Evolutionary conservation across 1,140 invertebrate genomes (phyloP).

Genomic region (Gryon sp.): DNA sequence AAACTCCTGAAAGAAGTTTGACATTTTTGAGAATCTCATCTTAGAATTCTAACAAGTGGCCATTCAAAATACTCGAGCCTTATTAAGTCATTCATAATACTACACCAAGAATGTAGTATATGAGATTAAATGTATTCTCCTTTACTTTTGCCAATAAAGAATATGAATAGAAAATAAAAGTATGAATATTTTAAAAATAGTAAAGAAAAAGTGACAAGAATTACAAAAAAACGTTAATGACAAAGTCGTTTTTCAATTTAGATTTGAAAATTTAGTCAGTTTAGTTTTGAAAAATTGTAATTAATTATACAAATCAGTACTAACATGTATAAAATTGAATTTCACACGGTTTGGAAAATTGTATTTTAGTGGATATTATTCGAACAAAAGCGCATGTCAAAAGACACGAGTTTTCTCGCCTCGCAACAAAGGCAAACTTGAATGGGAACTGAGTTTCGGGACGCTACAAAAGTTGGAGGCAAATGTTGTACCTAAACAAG

Average conservation of each 20-base stretch:
- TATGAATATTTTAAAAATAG: too few relatives aligned
- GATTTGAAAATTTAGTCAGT: too few relatives aligned
- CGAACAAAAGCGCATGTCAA: constrained; percentile 22
- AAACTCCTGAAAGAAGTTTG: constrained; percentile 36
- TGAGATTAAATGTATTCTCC: too few relatives aligned
- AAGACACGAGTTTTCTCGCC: constrained; percentile 38
- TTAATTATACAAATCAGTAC: too few relatives aligned
- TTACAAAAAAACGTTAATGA: too few relatives aligned
- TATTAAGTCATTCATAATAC: constrained; percentile 48
- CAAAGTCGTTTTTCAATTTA: too few relatives aligned
- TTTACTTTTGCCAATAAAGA: too few relatives aligned
- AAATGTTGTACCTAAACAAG: constrained; percentile 40
- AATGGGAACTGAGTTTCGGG: constrained; percentile 19
- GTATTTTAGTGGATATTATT: neutral
- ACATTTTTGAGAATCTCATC: constrained; percentile 41
- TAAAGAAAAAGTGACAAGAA: too few relatives aligned
- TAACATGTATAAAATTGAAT: neutral
- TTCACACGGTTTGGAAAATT: constrained; percentile 9
- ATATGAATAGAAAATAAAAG: too few relatives aligned
- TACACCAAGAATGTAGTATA: constrained; percentile 1
- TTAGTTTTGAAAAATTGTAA: too few relatives aligned
- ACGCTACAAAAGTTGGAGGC: constrained; percentile 5
- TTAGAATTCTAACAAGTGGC: constrained; percentile 52
- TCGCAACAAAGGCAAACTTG: constrained; percentile 24
- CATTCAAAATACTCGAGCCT: constrained; percentile 39